Percentiles rank a stretch among this genome's conserved stretches.
Evolutionary conservation across 2,113 vertebrate genomes (phyloP).

Genomic region (Sakesphorus luctuosus): DNA sequence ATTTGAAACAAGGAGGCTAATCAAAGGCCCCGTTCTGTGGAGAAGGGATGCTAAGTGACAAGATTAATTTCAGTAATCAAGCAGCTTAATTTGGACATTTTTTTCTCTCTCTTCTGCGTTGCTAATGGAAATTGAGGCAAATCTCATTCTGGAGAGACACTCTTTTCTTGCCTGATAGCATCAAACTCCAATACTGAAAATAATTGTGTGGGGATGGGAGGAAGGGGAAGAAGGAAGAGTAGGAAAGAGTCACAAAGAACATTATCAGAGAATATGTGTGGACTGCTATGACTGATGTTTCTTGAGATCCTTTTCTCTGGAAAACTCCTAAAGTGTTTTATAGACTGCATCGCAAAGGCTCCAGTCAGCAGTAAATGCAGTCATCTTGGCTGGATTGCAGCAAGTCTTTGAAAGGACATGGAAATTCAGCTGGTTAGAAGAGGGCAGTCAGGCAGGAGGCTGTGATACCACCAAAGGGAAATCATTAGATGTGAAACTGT

Average conservation of each 20-base stretch:
- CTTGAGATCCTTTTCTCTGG: slow-evolving; percentile 15
- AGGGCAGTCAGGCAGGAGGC: background rate
- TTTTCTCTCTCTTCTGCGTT: slow-evolving; percentile 41
- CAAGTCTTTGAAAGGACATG: slow-evolving; percentile 33
- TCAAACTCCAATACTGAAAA: background rate
- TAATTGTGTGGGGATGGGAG: background rate
- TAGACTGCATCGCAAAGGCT: slow-evolving; percentile 4
- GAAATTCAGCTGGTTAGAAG: background rate
- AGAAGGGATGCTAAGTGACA: slow-evolving; percentile 77
- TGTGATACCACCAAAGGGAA: background rate
- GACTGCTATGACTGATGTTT: background rate
- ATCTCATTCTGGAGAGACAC: slow-evolving; percentile 67
- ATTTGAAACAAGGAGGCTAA: slow-evolving; percentile 81
- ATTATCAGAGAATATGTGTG: background rate
- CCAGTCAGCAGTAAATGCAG: slow-evolving; percentile 45
- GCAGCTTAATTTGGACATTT: slow-evolving; percentile 80
- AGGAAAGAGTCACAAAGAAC: background rate
- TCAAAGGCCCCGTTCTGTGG: slow-evolving; percentile 77
- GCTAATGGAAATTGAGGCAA: slow-evolving; percentile 78
- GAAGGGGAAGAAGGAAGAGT: background rate
- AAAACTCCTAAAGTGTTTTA: slow-evolving; percentile 53
- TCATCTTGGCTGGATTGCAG: slow-evolving; percentile 46
- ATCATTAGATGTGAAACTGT: background rate
- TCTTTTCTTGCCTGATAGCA: slow-evolving; percentile 40
- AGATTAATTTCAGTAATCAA: slow-evolving; percentile 85